Evolutionary conservation across 1,140 invertebrate genomes (phyloP).

Genomic region (Drosophila suzukii): DNA sequence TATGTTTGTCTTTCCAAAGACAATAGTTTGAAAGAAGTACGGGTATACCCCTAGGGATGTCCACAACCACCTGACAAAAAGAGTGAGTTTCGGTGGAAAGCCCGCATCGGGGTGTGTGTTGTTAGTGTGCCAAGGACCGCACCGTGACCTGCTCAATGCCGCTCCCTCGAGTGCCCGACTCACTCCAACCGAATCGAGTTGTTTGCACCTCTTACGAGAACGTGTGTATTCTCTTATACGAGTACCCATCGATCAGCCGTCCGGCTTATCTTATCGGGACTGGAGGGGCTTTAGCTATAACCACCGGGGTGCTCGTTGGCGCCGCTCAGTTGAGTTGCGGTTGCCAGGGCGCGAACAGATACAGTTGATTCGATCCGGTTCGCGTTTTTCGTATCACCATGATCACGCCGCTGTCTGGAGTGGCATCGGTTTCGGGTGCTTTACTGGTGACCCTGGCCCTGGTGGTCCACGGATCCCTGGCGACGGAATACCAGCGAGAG

Average conservation of each 20-base stretch:
- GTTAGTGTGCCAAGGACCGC: constrained; percentile 50
- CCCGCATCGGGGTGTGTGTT: constrained; percentile 37
- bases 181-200: constrained; percentile 1
- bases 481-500: neutral
- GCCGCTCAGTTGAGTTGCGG: constrained; percentile 64
- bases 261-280: constrained; percentile 68
- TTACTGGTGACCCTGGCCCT: constrained; percentile 20
- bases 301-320: constrained; percentile 16
- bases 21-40: neutral
- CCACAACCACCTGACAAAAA: constrained; percentile 12
- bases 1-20: neutral
- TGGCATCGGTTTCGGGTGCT: constrained; percentile 21
- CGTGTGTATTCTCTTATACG: constrained; percentile 35
- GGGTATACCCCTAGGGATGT: constrained; percentile 11
- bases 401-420: constrained; percentile 24
- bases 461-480: constrained; percentile 2
- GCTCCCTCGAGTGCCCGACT: constrained; percentile 20
- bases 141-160: constrained; percentile 56
- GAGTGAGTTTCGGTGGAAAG: constrained; percentile 10
- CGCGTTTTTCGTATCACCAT: constrained; percentile 40
- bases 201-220: neutral
- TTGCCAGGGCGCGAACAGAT: constrained; percentile 59
- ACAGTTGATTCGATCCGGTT: constrained; percentile 21
- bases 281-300: constrained; percentile 44
- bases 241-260: constrained; percentile 42